Evolutionary conservation across 2,113 vertebrate genomes (phyloP), one percentile per base, ranked within the genome.

Genomic region (Ceuthmochares aereus): DNA sequence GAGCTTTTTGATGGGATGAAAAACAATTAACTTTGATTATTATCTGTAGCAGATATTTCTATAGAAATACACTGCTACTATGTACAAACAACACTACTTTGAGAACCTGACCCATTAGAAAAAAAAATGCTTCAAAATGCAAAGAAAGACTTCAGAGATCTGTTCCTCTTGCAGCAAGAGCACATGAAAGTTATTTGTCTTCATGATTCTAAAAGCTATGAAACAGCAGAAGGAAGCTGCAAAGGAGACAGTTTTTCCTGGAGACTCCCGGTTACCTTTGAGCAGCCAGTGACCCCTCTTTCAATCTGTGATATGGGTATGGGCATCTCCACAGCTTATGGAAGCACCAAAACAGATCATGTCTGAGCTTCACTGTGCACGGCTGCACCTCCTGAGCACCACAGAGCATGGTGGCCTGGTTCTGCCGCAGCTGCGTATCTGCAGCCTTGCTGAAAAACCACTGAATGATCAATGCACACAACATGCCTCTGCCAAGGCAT

Each of bases 381-480:
- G 3, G 34, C n/a, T 49, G 77, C 27, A 70, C 20, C 42, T 67
- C 30, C 66, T 9, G 37, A 42, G 34, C 37, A 43, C 37, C 56
- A 40, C 14, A 27, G 43, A 52, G 42, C 2, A 0, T 0, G 1
- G 17, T 12, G 19, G 36, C 43, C 67, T 12, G 4, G 52, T 34
- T 37, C 14, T 2, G 1, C 37, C 7, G 15, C 7, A 51, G 29
- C 26, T 42, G 5, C 37, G 18, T 0, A 0, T 23, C 27, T 59
- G 70, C 56, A 83, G 62, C 51, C 29, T 45, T 42, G 32, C 32
- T 56, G 58, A 73, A 79, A 67, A 43, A 2, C 7, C 45, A 15
- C 9, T 1, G 22, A 64, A 37, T 6, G 26, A 7, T 68, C 13
- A 21, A 60, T 34, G 52, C 0, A 3, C 7, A 34, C 14, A 73